phyloP scores from a whole-genome alignment of 2,113 vertebrate species.

The Oreochromis aureus region DNA sequence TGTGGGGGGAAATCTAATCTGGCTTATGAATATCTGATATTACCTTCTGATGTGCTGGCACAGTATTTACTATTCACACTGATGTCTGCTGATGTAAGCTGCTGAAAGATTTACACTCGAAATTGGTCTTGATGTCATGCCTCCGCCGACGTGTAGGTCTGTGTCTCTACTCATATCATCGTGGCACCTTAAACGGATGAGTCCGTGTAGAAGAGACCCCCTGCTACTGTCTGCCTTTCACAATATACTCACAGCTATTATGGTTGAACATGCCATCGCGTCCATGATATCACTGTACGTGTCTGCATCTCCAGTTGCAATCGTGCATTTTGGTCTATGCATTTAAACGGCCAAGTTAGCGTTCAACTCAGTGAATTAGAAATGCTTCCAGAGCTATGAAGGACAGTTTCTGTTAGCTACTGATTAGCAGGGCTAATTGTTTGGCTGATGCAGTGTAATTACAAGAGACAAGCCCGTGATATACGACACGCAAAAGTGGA shows the following conservation, averaged over 20 bases:
- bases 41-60: slow-evolving; percentile 44
- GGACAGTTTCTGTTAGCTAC: slow-evolving; percentile 49
- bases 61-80: slow-evolving; percentile 47
- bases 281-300: neutral
- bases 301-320: neutral
- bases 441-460: slow-evolving; percentile 57
- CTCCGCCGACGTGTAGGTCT: neutral
- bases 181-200: neutral
- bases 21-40: slow-evolving; percentile 41
- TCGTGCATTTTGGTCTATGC: slow-evolving; percentile 37
- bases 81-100: slow-evolving; percentile 53
- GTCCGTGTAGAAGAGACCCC: neutral
- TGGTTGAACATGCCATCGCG: neutral
- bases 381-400: slow-evolving; percentile 30
- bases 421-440: slow-evolving; percentile 71
- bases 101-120: slow-evolving; percentile 32
- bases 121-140: slow-evolving; percentile 29
- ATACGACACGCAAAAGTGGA: slow-evolving; percentile 11
- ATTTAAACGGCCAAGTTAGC: slow-evolving; percentile 59
- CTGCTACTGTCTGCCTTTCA: neutral
- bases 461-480: slow-evolving; percentile 42
- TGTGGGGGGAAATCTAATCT: slow-evolving; percentile 33
- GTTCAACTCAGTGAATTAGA: slow-evolving; percentile 55
- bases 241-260: neutral
- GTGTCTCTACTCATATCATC: neutral